Conservation (phyloP, 2,797 vertebrate species). For the Sebastes hubbsi region DNA sequence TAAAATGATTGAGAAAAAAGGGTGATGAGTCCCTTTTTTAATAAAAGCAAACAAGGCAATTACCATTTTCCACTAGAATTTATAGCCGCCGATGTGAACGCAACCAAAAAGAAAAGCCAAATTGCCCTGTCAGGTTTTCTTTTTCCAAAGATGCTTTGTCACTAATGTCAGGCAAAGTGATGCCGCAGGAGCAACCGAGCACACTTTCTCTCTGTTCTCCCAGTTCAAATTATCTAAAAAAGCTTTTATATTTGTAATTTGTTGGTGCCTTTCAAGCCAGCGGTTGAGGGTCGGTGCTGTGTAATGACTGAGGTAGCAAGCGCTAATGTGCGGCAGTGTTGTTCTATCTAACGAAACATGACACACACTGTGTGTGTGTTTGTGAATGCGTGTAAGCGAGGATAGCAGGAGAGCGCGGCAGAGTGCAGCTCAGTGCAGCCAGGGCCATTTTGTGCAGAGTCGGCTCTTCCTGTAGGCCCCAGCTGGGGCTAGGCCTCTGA, state of each 20-base stretch:
- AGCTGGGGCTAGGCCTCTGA: constrained; percentile 94
- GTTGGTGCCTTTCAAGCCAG: background rate
- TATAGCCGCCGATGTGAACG: constrained; percentile 22
- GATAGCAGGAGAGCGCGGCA: constrained; percentile 42
- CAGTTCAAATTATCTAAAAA: background rate
- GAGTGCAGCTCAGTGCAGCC: constrained; percentile 59
- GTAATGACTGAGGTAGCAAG: constrained; percentile 51
- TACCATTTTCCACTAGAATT: constrained; percentile 36
- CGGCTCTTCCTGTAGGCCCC: constrained; percentile 90
- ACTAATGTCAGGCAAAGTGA: constrained; percentile 9
- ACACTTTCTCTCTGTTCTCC: background rate
- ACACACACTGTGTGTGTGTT: constrained; percentile 71
- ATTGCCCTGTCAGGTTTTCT: background rate
- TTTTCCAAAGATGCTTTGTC: constrained; percentile 1
- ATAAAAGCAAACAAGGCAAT: constrained; percentile 69
- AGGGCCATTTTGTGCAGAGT: constrained; percentile 90
- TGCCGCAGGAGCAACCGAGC: background rate
- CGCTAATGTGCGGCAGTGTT: constrained; percentile 55
- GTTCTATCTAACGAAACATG: constrained; percentile 79
- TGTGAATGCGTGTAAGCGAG: constrained; percentile 40
- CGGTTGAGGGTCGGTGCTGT: constrained; percentile 4
- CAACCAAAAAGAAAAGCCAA: constrained; percentile 8
- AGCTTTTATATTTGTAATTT: background rate
- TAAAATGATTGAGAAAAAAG: constrained; percentile 37
- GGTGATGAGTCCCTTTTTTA: constrained; percentile 29